Evolutionary conservation across 1,140 invertebrate genomes (phyloP).

Genomic region (Mylabris phalerata): DNA sequence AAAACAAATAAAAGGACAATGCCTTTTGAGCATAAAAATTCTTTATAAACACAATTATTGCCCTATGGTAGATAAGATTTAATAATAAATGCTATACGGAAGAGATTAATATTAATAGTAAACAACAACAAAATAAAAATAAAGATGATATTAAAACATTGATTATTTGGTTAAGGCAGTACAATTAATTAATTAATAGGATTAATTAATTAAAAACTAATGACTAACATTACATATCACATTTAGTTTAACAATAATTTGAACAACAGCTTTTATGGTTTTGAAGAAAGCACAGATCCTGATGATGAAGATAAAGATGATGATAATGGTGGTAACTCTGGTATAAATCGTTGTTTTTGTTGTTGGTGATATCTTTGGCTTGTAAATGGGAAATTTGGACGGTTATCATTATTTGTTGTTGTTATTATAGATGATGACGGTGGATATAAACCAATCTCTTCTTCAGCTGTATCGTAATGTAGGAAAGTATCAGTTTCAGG

Average conservation of each 20-base stretch:
- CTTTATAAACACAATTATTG: too few relatives aligned
- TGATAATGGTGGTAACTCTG: slow-evolving; percentile 1
- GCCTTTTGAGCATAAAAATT: too few relatives aligned
- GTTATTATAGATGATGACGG: too few relatives aligned
- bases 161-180: slow-evolving; percentile 1
- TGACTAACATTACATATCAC: slow-evolving; percentile 17
- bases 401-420: neutral
- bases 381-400: slow-evolving; percentile 6
- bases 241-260: slow-evolving; percentile 8
- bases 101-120: too few relatives aligned
- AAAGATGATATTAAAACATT: too few relatives aligned
- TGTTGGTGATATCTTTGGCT: slow-evolving; percentile 9
- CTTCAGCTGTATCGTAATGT: neutral
- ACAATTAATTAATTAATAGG: neutral
- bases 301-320: neutral
- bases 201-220: slow-evolving; percentile 3
- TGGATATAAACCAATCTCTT: slow-evolving; percentile 2
- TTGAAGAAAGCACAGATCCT: too few relatives aligned
- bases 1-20: too few relatives aligned
- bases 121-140: too few relatives aligned
- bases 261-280: neutral
- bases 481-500: neutral
- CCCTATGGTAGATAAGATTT: too few relatives aligned
- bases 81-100: too few relatives aligned
- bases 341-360: neutral